Evolutionary conservation across 1,140 invertebrate species (phyloP), one percentile per base, ranked within the genome.

Genomic region (Drosophila subpulchrella): DNA sequence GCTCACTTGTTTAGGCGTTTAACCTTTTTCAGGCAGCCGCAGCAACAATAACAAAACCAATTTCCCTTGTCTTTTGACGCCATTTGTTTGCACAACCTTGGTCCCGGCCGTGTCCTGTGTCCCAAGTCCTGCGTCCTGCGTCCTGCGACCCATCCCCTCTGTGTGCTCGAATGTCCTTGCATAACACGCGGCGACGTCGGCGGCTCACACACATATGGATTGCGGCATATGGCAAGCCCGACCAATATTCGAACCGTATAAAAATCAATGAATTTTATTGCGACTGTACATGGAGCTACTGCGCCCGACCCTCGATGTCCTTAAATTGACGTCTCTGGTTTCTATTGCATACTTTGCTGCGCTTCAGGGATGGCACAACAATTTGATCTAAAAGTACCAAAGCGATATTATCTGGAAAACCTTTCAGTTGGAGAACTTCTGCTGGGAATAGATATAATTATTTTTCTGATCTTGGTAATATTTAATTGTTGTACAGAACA

Each of bases 241-340:
- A 75, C 73, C 79, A 81, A 81, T 81, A 82, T 78, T 51, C 41
- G 36, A 59, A 53, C 41, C 50, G 57, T 75, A 88, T 67, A 51
- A 74, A 89, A 88, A 89, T 88, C 83, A 88, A 88, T 88, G 84
- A 71, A 83, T 88, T 83, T 83, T 76, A 83, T 86, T 76, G 83
- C 65, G 46, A 75, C 80, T 67, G 78, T 50, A 70, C 76, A 68
- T 59, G 54, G 56, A 58, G 62, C 42, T 36, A n/a, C n/a, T 17
- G 48, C 10, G 32, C 44, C 27, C 32, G 32, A 47, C 39, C 53
- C 36, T 10, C 15, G 5, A 20, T 54, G 55, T 42, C 38, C 34
- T 73, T 53, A 51, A 41, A 61, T 68, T 53, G 30, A 39, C 41
- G 56, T 54, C 42, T 57, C 36, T 57, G 17, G 39, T 54, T 80